Conservation (phyloP, 2,888 invertebrate genomes). For the Esperia sulphurella region DNA sequence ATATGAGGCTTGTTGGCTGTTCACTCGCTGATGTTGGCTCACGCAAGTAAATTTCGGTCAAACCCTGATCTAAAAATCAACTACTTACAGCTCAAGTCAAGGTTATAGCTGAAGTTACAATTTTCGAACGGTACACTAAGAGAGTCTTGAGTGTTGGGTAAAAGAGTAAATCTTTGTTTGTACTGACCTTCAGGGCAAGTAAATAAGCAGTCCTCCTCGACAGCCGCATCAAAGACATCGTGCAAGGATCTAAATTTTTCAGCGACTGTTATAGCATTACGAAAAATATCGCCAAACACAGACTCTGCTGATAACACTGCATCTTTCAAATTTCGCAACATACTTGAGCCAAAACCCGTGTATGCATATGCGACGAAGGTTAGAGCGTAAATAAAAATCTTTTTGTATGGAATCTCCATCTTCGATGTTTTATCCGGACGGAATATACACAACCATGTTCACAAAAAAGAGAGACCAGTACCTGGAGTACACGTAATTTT, state of each 20-base stretch:
- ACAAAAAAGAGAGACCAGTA: neutral
- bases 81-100: too few species aligned
- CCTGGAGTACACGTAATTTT: constrained; percentile 10
- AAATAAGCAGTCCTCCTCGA: constrained; percentile 90
- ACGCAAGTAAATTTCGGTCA: too few species aligned
- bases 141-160: too few species aligned
- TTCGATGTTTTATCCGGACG: constrained; percentile 8
- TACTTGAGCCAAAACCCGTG: constrained; percentile 88
- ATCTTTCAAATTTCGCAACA: constrained; percentile 86
- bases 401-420: constrained; percentile 89
- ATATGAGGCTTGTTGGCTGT: too few species aligned
- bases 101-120: too few species aligned
- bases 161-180: too few species aligned
- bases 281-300: constrained; percentile 88
- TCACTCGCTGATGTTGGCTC: too few species aligned
- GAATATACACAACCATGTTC: neutral
- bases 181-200: constrained; percentile 85
- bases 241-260: constrained; percentile 87
- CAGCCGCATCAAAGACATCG: constrained; percentile 90
- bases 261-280: constrained; percentile 85
- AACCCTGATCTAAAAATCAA: too few species aligned
- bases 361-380: constrained; percentile 90
- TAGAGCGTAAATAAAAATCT: constrained; percentile 85
- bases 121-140: too few species aligned
- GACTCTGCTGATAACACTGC: constrained; percentile 89